A percentile compares a stretch with the other conserved stretches of the same genome.
phyloP scores from a whole-genome alignment of 2,113 vertebrate genomes.

The Grus americana region DNA sequence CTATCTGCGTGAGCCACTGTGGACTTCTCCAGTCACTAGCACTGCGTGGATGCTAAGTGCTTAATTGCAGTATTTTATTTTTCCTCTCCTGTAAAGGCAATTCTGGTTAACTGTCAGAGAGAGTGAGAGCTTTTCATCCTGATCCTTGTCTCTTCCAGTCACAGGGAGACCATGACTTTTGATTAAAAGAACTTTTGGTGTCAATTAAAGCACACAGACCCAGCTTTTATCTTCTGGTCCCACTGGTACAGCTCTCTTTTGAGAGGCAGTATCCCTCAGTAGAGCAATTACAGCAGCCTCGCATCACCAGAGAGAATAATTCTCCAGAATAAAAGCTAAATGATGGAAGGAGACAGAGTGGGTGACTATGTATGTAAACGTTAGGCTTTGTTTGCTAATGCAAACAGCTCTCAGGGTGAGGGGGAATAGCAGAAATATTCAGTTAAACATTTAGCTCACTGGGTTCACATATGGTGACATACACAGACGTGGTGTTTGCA shows the following conservation, averaged over 20 bases:
- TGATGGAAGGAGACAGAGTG: not conserved
- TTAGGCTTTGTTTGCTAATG: not conserved
- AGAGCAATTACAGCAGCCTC: not conserved
- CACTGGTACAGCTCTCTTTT: not conserved
- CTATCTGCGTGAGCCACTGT: not conserved
- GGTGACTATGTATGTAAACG: conserved; percentile 2
- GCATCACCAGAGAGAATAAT: not conserved
- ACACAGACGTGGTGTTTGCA: not conserved
- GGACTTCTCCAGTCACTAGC: not conserved
- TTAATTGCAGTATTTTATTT: not conserved
- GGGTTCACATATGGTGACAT: not conserved
- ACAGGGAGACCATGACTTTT: not conserved
- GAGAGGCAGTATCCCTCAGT: not conserved
- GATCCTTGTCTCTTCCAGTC: not conserved
- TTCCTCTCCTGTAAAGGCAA: not conserved
- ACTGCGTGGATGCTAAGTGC: fast-evolving
- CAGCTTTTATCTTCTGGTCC: not conserved
- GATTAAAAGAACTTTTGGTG: not conserved
- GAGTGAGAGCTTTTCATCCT: not conserved
- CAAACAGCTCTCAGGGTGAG: not conserved
- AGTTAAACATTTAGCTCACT: not conserved
- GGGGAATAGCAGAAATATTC: not conserved
- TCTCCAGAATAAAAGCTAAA: conserved; percentile 4
- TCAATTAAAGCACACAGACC: not conserved
- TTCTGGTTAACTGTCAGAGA: not conserved